Conservation (phyloP, 2,797 vertebrate genomes). For the Sebastes nivosus region DNA sequence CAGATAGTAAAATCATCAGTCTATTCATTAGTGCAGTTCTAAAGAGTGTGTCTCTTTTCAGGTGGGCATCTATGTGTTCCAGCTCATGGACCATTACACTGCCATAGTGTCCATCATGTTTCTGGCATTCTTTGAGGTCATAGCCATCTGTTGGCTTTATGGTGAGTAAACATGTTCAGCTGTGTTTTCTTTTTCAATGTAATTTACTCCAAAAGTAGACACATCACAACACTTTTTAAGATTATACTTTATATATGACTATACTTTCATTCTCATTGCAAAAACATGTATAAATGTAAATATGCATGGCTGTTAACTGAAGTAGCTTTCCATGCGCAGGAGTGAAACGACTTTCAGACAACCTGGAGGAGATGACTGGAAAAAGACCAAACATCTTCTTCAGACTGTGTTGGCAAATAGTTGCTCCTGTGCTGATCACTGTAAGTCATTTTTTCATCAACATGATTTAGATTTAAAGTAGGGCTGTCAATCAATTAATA, state of each 20-base stretch:
- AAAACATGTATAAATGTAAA: too few species aligned
- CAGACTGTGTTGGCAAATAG: constrained; percentile 76
- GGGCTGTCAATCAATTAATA: too few species aligned
- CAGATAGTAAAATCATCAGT: background rate
- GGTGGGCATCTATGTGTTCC: constrained; percentile 86
- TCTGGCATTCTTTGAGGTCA: constrained; percentile 84
- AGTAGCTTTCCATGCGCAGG: constrained; percentile 55
- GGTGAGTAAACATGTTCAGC: constrained; percentile 61
- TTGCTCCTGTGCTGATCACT: constrained; percentile 75
- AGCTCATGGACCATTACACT: constrained; percentile 87
- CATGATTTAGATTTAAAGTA: background rate
- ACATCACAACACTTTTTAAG: background rate
- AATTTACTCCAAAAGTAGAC: background rate
- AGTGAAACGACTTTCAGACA: constrained; percentile 75
- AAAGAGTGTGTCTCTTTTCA: constrained; percentile 41
- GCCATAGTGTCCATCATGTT: constrained; percentile 85
- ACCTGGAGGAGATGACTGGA: constrained; percentile 81
- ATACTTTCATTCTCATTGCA: background rate
- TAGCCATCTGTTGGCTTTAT: constrained; percentile 81
- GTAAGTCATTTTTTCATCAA: constrained; percentile 57
- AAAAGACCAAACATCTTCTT: constrained; percentile 77
- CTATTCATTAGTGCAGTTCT: background rate
- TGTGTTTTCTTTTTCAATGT: background rate
- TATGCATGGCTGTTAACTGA: background rate
- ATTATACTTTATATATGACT: background rate